Percentiles rank a stretch among this genome's conserved stretches.
These are phyloP conservation scores for Carabus problematicus DNA, from an alignment of 2,888 invertebrate genomes.

Conservation along the genomic window DNA sequence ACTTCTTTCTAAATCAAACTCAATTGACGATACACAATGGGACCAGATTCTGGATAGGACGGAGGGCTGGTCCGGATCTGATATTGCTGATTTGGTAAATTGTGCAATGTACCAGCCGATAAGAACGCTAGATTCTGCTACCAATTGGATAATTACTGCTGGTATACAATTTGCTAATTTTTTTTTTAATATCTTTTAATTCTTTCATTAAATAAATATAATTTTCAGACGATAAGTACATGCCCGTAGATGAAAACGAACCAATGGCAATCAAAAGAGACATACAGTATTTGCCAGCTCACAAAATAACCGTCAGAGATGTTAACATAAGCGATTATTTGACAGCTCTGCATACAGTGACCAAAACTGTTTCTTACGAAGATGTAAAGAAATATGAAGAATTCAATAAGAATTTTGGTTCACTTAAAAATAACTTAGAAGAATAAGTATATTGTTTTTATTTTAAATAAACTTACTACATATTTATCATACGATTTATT, in stretches of 20 bases:
- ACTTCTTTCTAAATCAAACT: slow-evolving; percentile 47
- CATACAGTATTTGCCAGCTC: slow-evolving; percentile 50
- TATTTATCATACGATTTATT: too few relatives aligned
- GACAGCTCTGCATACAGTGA: slow-evolving; percentile 50
- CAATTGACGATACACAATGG: slow-evolving; percentile 54
- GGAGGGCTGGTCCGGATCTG: slow-evolving; percentile 64
- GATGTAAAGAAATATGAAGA: slow-evolving; percentile 51
- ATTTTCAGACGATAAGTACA: slow-evolving; percentile 32
- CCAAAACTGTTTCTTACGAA: slow-evolving; percentile 50
- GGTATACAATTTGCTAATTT: slow-evolving; percentile 51
- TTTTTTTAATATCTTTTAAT: background rate
- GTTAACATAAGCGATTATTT: slow-evolving; percentile 52
- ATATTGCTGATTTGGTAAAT: slow-evolving; percentile 61
- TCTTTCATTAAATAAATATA: background rate
- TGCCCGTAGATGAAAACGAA: slow-evolving; percentile 22
- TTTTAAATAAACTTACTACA: too few relatives aligned
- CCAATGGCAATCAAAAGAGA: slow-evolving; percentile 37
- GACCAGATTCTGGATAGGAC: slow-evolving; percentile 57
- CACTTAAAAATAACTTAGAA: slow-evolving; percentile 1
- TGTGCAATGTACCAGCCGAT: slow-evolving; percentile 61
- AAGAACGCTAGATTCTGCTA: slow-evolving; percentile 58
- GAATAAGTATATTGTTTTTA: background rate
- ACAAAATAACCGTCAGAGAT: slow-evolving; percentile 51
- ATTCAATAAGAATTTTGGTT: slow-evolving; percentile 21
- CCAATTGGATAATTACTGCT: slow-evolving; percentile 54